Conservation (phyloP, 92 coral and sea anemone genomes). For the Epizoanthus stellaris region DNA sequence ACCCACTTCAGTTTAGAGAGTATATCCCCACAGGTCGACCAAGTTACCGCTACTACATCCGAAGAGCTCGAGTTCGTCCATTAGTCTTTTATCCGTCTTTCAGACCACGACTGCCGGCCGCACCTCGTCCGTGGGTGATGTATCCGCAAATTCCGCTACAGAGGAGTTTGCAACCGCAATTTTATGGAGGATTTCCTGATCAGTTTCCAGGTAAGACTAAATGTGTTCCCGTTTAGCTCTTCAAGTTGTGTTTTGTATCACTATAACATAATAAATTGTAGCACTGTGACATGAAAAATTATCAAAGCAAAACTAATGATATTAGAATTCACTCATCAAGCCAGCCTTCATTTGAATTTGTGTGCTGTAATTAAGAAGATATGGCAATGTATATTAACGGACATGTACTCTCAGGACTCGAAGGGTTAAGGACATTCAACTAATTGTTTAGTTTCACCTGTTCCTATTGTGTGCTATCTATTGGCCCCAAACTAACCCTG, state of each 20-base stretch:
- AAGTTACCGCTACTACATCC: conserved; percentile 7
- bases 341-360: neutral
- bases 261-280: too few relatives aligned
- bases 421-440: neutral
- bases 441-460: neutral
- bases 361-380: neutral
- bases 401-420: neutral
- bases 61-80: conserved; percentile 27
- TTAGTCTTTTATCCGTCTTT: conserved; percentile 10
- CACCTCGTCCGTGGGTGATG: conserved; percentile 10
- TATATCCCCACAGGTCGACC: conserved; percentile 14
- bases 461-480: neutral
- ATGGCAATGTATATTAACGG: too few relatives aligned
- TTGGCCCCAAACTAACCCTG: neutral
- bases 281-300: too few relatives aligned
- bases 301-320: too few relatives aligned
- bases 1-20: conserved; percentile 28
- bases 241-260: too few relatives aligned
- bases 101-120: neutral
- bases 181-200: conserved; percentile 6
- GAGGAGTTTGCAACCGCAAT: neutral
- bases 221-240: neutral
- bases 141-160: conserved; percentile 14
- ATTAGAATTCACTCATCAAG: too few relatives aligned
- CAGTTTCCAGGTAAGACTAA: conserved; percentile 13